Base-by-base conservation (phyloP, 2,113 vertebrate genomes). In the Maccullochella peelii region DNA sequence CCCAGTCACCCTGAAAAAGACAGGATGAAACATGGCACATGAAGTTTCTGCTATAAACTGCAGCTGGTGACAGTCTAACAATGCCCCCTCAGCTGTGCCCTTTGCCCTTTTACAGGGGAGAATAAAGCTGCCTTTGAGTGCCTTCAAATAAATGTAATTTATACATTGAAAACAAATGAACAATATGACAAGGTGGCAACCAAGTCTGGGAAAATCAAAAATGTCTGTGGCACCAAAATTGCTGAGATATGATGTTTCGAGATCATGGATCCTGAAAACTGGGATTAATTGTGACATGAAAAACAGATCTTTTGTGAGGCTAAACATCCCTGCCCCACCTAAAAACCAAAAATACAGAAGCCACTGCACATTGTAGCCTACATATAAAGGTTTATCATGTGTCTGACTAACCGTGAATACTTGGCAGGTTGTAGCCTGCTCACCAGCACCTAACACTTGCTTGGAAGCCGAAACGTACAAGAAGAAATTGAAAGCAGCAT, bases 21-120 rank as follows among this genome's bases (percentile, higher is more conserved):
- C 84, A 90, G 82, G 83, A 85, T 88, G 81, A 88, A 87, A 73
- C 40, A 73, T 49, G 40, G 63, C 47, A 77, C 65, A 69, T 72
- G 57, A 66, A 62, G 59, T 79, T 82, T 78, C 61, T 86, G 52
- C 76, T 84, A 54, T 85, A 65, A 88, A 87, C 81, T 86, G 63
- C 65, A 82, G 77, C 86, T 85, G 86, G 67, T 91, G 91, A 91
- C 79, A 92, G 84, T 23, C 49, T 84, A 86, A 92, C 88, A 92
- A 92, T 93, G 85, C 68, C 55, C 27, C 62, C 79, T 84, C 84
- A 90, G 85, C 83, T 83, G 86, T 85, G 73, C 50, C 70, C 83
- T 89, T 79, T 91, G 80, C 25, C 83, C 55, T 79, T 84, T 69
- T 55, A 62, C 62, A 78, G 44, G 23, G 18, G 49, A 59, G 54